phyloP scores from a whole-genome alignment of 2,888 invertebrate genomes.

The Chaetogeoica ovagalla region DNA sequence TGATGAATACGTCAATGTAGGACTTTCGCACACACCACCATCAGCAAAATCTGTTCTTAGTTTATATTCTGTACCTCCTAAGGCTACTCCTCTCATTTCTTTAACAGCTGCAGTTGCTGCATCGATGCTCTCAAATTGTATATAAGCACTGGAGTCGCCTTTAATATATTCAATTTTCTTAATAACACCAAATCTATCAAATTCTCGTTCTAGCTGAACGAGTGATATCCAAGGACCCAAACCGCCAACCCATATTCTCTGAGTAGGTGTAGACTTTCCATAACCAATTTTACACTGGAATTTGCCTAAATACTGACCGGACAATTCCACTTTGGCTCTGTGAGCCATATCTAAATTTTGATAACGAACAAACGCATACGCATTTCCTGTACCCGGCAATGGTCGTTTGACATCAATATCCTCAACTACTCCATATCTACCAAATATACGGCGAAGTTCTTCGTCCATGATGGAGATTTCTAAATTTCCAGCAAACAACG shows the following conservation, averaged over 20 bases:
- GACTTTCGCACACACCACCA: conserved; percentile 63
- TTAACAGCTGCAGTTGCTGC: conserved; percentile 96
- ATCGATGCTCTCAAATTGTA: conserved; percentile 94
- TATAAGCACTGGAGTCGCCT: conserved; percentile 91
- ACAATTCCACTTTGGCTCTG: conserved; percentile 90
- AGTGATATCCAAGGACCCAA: conserved; percentile 94
- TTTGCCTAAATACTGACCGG: conserved; percentile 95
- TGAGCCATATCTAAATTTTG: conserved; percentile 95
- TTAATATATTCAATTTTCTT: conserved; percentile 97
- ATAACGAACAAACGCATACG: conserved; percentile 95
- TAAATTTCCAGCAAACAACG: conserved; percentile 95
- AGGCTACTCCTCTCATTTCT: conserved; percentile 89
- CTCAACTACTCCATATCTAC: conserved; percentile 93
- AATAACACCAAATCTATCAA: conserved; percentile 96
- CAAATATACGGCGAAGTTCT: conserved; percentile 91
- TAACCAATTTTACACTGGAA: conserved; percentile 99
- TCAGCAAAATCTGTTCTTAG: conserved; percentile 96
- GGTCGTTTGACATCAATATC: conserved; percentile 98
- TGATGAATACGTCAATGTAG: conserved; percentile 66
- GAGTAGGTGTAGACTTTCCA: conserved; percentile 97
- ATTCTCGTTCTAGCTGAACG: conserved; percentile 91
- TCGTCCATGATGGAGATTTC: conserved; percentile 97
- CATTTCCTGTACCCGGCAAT: conserved; percentile 93
- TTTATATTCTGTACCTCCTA: conserved; percentile 88
- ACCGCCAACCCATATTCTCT: conserved; percentile 96